phyloP scores from a whole-genome alignment of 2,113 vertebrate genomes.

The Galemys pyrenaicus region DNA sequence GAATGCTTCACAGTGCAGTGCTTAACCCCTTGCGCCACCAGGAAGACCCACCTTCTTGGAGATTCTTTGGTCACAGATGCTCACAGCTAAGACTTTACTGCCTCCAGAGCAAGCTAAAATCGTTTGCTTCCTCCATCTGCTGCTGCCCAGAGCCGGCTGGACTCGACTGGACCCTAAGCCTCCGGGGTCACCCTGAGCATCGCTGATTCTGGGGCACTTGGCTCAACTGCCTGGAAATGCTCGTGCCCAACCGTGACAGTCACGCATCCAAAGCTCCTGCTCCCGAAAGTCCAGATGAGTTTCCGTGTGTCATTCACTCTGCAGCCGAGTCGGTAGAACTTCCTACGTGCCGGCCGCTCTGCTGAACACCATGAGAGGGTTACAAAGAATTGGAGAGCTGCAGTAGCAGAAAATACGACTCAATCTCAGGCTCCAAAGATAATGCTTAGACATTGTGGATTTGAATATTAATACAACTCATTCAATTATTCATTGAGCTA shows the following conservation, averaged over 20 bases:
- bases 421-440: background rate
- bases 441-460: background rate
- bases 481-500: background rate
- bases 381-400: background rate
- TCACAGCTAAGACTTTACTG: background rate
- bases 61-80: background rate
- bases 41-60: too few relatives aligned
- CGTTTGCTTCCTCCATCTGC: accelerated
- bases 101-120: accelerated
- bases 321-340: accelerated
- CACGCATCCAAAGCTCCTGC: background rate
- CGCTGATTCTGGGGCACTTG: accelerated
- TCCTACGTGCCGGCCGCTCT: background rate
- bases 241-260: accelerated
- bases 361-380: accelerated
- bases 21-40: too few relatives aligned
- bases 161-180: accelerated
- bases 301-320: background rate
- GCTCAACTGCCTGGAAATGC: background rate
- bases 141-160: background rate
- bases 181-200: background rate
- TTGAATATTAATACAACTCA: background rate
- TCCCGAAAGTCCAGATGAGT: background rate
- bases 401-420: background rate
- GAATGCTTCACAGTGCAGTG: too few relatives aligned